phyloP scores from a whole-genome alignment of 2,888 invertebrate species.

The Apamea anceps region DNA sequence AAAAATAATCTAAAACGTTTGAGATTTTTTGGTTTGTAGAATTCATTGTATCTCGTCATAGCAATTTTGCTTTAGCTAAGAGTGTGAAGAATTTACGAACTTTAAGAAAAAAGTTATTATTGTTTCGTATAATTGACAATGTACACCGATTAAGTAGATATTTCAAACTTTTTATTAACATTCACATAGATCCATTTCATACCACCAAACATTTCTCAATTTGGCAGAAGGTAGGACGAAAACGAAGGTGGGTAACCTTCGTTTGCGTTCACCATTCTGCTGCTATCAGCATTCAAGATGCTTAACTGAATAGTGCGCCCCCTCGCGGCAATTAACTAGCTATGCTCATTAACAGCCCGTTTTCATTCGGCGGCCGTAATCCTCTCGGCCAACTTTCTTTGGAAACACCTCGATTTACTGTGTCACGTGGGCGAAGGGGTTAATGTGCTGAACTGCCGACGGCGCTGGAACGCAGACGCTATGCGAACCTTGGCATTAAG shows the following conservation, averaged over 20 bases:
- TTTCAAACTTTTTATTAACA: neutral
- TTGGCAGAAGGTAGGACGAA: constrained; percentile 60
- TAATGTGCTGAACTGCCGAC: constrained; percentile 86
- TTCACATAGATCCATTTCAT: neutral
- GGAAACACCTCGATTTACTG: constrained; percentile 80
- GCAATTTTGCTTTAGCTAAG: neutral
- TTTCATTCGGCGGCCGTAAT: constrained; percentile 85
- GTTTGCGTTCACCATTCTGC: constrained; percentile 75
- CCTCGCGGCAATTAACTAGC: constrained; percentile 83
- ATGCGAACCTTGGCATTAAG: constrained; percentile 72
- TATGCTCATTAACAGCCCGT: constrained; percentile 87
- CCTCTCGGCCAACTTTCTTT: constrained; percentile 81
- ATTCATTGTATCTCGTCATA: neutral
- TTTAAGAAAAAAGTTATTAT: neutral
- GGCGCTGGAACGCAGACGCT: constrained; percentile 68
- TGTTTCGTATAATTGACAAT: neutral
- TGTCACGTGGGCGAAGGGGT: constrained; percentile 76
- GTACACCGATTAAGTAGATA: neutral
- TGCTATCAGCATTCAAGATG: constrained; percentile 79
- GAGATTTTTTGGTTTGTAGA: neutral
- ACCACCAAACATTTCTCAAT: constrained; percentile 57
- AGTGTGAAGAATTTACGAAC: neutral
- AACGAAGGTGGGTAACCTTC: constrained; percentile 27
- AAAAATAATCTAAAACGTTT: too few species aligned
- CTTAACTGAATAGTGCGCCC: constrained; percentile 72